Evolutionary conservation across 1,140 invertebrate species (phyloP).

Genomic region (Portunus trituberculatus): DNA sequence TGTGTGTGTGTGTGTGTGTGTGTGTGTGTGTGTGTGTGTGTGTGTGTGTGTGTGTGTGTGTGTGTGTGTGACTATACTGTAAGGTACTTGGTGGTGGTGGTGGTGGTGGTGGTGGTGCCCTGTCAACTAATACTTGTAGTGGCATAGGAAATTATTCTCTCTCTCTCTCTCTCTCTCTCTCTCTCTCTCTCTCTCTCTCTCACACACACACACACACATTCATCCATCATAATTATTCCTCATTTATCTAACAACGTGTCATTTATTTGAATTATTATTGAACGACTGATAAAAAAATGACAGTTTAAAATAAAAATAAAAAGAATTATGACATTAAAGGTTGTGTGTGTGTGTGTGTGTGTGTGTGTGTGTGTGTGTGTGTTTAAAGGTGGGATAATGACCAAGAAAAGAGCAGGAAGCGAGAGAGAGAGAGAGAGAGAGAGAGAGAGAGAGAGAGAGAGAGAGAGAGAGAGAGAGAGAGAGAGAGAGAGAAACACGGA

Average conservation of each 20-base stretch:
- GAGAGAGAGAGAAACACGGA: constrained; percentile 41
- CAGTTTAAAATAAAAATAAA: no score
- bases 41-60: neutral
- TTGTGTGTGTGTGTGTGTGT: constrained; percentile 35
- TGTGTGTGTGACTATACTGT: neutral
- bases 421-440: no score
- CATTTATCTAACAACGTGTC: no score
- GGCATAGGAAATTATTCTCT: neutral
- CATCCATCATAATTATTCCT: no score
- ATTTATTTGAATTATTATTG: no score
- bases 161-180: neutral
- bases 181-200: constrained; percentile 20
- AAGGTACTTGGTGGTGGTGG: neutral
- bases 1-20: no score
- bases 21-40: no score
- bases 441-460: constrained; percentile 41
- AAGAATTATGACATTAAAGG: no score
- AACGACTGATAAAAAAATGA: no score
- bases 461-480: constrained; percentile 46
- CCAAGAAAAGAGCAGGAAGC: neutral
- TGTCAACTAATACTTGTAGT: neutral
- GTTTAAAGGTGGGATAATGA: neutral
- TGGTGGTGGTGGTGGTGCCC: no score
- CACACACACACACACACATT: neutral
- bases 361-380: neutral